Percentiles rank a stretch among this genome's conserved stretches.
Conservation (phyloP, 2,888 invertebrate genomes). For the Drosophila nr. fundita region DNA sequence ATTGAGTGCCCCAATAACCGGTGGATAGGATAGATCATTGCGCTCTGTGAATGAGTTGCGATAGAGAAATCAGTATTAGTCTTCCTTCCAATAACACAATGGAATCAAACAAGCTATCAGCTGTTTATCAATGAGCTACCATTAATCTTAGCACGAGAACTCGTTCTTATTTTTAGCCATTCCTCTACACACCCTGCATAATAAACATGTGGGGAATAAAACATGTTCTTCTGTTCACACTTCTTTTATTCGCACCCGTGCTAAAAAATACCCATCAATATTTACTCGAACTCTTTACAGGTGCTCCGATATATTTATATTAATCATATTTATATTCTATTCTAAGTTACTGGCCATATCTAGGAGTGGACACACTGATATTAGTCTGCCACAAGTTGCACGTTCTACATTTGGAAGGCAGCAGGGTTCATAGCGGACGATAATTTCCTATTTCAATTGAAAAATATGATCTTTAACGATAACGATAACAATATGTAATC, state of each 20-base stretch:
- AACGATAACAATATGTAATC: not conserved
- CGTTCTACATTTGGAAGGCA: not conserved
- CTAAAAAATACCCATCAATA: not conserved
- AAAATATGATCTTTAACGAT: not conserved
- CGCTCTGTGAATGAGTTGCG: constrained; percentile 74
- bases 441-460: not conserved
- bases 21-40: constrained; percentile 85
- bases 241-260: not conserved
- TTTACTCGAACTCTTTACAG: not conserved
- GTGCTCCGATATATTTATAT: not conserved
- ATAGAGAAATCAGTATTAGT: constrained; percentile 24
- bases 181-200: not conserved
- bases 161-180: no score
- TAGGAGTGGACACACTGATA: not conserved
- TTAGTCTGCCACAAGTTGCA: not conserved
- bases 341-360: not conserved
- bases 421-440: not conserved
- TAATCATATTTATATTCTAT: no score
- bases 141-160: not conserved
- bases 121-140: not conserved
- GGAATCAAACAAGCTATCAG: constrained; percentile 8
- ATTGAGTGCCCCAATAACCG: constrained; percentile 84
- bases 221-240: not conserved
- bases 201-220: not conserved
- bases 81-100: constrained; percentile 6